Percentiles rank a stretch among this genome's conserved stretches.
Conservation (phyloP, 2,797 vertebrate species). For the Oreochromis grahami region DNA sequence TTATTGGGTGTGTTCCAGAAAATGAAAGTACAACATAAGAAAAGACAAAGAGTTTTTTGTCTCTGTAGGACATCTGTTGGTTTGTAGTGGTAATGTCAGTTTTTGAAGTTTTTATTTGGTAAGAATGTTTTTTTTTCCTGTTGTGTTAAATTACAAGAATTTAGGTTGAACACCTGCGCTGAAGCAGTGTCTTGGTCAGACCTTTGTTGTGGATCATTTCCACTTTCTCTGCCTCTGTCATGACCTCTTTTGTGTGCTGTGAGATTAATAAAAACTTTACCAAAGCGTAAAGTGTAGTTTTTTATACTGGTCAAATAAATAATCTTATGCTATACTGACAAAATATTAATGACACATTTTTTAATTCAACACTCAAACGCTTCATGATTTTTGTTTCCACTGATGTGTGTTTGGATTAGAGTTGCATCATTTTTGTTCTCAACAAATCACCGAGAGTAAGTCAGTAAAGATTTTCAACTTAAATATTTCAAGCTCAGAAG, state of each 20-base stretch:
- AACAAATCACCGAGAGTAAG: fast-evolving
- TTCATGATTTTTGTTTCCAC: fast-evolving
- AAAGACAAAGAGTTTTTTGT: not conserved
- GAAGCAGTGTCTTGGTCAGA: not conserved
- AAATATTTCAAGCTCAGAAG: not conserved
- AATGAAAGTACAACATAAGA: not conserved
- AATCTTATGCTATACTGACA: not conserved
- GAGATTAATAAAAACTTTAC: not conserved
- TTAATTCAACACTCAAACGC: fast-evolving
- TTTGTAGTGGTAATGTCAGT: not conserved
- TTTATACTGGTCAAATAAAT: not conserved
- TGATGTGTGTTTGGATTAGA: fast-evolving
- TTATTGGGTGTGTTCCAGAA: not conserved
- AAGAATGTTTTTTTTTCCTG: not conserved
- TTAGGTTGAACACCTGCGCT: fast-evolving
- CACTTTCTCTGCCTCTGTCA: not conserved
- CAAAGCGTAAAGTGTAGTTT: not conserved
- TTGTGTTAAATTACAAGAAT: not conserved
- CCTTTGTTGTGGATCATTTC: not conserved
- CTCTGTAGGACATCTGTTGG: not conserved
- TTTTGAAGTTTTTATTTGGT: not conserved
- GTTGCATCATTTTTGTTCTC: not conserved
- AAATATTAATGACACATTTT: not conserved
- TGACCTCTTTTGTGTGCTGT: not conserved
- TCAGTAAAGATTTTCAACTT: not conserved